Percentiles rank a stretch among this genome's conserved stretches.
Evolutionary conservation across 1,140 invertebrate species (phyloP).

Genomic region (Hetaerina americana): DNA sequence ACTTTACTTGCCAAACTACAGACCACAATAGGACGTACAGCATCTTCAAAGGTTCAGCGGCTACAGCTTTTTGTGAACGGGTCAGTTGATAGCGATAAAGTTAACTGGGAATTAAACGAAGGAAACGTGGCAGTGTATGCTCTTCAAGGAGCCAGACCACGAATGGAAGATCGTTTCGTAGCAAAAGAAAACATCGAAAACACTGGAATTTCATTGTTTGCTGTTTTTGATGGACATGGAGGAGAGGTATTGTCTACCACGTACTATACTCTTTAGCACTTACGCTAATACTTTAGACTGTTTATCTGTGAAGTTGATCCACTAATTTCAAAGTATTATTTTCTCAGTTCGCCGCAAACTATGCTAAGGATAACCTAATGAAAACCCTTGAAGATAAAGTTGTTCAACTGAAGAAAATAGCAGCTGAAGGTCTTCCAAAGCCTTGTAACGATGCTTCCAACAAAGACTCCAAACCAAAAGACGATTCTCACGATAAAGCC

Average conservation of each 20-base stretch:
- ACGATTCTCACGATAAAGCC: constrained; percentile 26
- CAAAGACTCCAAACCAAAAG: constrained; percentile 27
- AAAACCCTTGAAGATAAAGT: constrained; percentile 62
- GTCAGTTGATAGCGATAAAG: constrained; percentile 36
- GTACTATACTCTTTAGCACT: no score
- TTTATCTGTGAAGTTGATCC: no score
- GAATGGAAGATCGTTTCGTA: constrained; percentile 89
- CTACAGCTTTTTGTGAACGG: constrained; percentile 15
- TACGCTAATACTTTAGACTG: no score
- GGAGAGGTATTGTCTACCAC: constrained; percentile 48
- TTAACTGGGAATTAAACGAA: constrained; percentile 63
- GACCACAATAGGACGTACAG: constrained; percentile 44
- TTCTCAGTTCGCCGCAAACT: constrained; percentile 74
- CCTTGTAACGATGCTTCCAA: constrained; percentile 23
- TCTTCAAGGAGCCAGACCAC: constrained; percentile 70
- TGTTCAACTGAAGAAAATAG: constrained; percentile 51
- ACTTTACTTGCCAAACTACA: constrained; percentile 56
- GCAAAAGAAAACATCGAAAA: constrained; percentile 50
- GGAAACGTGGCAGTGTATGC: constrained; percentile 70
- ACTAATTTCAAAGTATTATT: constrained; percentile 13
- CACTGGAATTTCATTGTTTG: constrained; percentile 70
- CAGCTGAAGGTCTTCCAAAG: constrained; percentile 32
- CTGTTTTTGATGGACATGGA: constrained; percentile 90
- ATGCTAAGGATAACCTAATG: constrained; percentile 68
- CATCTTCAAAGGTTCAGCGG: constrained; percentile 28